phyloP scores from a whole-genome alignment of 2,797 vertebrate species.

The Muscicapa striata region DNA sequence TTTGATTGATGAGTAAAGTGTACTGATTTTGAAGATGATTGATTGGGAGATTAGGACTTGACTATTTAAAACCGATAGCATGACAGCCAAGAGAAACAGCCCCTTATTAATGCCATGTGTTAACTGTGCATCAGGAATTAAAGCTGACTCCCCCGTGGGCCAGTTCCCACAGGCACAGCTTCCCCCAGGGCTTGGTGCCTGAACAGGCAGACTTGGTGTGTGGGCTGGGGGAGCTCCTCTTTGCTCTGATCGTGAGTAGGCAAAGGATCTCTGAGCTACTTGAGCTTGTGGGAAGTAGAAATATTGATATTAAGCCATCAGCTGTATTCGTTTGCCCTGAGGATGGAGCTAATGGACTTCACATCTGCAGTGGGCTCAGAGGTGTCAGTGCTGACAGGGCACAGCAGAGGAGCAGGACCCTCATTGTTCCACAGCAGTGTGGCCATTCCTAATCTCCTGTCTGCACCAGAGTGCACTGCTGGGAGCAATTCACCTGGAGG shows the following conservation, averaged over 20 bases:
- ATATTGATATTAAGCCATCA: background rate
- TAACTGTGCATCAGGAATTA: background rate
- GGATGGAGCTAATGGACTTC: background rate
- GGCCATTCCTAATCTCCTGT: background rate
- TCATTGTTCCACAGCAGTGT: fast-evolving
- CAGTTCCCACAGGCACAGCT: background rate
- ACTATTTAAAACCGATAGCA: background rate
- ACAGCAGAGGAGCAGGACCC: background rate
- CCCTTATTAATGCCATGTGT: background rate
- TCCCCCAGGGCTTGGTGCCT: background rate
- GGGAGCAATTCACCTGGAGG: background rate
- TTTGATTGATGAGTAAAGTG: background rate
- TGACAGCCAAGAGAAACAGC: background rate
- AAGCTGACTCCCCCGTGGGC: background rate
- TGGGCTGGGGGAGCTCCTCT: background rate
- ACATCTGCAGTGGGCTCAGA: background rate
- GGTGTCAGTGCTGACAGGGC: fast-evolving
- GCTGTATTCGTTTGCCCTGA: background rate
- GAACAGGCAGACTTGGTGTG: background rate
- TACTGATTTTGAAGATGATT: slow-evolving; percentile 2
- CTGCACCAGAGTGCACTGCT: background rate
- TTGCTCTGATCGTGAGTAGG: background rate
- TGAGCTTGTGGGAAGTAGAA: background rate
- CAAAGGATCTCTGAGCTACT: background rate
- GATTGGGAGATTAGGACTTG: slow-evolving; percentile 8